phyloP scores from a whole-genome alignment of 2,888 invertebrate genomes.

The Drepanosiphum platanoidis region DNA sequence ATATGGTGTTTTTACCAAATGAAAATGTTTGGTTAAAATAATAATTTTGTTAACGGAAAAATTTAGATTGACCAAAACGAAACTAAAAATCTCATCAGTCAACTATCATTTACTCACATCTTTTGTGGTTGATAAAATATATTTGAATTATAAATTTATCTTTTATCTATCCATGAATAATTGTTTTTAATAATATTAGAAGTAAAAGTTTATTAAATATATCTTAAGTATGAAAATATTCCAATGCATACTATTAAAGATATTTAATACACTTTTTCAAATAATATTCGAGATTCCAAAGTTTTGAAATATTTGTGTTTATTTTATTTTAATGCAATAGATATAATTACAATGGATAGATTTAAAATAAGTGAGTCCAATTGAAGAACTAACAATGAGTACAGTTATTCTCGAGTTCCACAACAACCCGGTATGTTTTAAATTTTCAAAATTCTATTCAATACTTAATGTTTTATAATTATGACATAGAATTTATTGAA shows the following conservation, averaged over 20 bases:
- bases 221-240: neutral
- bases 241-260: too few species aligned
- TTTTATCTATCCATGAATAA: neutral
- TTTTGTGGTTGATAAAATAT: slow-evolving; percentile 23
- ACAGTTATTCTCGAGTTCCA: neutral
- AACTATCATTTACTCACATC: slow-evolving; percentile 42
- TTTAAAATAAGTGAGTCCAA: neutral
- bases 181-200: neutral
- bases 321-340: neutral
- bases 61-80: neutral
- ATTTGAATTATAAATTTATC: neutral
- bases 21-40: neutral
- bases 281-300: too few species aligned
- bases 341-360: neutral
- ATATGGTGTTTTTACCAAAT: neutral
- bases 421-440: neutral
- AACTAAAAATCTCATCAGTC: slow-evolving; percentile 10
- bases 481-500: neutral
- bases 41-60: neutral
- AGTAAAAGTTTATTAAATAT: neutral
- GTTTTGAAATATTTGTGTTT: neutral
- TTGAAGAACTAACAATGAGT: neutral
- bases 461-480: neutral
- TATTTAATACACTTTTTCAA: too few species aligned
- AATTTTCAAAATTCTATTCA: neutral